Evolutionary conservation across 1,140 invertebrate genomes (phyloP), one percentile per base, ranked within the genome.

Genomic region (Choristoneura fumiferana): DNA sequence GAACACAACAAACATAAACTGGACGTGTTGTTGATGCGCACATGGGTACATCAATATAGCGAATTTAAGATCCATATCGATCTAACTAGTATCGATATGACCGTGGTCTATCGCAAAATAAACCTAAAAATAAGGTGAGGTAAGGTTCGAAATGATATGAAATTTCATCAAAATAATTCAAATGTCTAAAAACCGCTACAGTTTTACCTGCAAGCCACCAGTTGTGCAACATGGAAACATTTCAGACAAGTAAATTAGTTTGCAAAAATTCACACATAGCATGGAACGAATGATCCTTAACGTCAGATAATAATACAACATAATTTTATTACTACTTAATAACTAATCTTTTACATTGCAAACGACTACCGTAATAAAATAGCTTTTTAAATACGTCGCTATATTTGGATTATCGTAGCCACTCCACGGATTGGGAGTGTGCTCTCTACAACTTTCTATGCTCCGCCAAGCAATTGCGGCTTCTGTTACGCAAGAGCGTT

Each of bases 1-100:
- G 59, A 84, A 79, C 80, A 69, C 72, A 73, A 63, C 57, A 74
- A 58, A 64, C 36, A 58, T 14, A 71, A 49, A n/a, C 76, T 79
- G 8, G 0, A 64, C 4, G 36, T 40, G 57, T 62, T 59, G 67
- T 68, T 70, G 76, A 34, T 79, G 80, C 76, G 78, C 74, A 62
- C 54, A 45, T 64, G 60, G 76, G 69, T 63, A 9, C 29, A 4
- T 29, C 62, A 54, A 54, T 86, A 39, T 86, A 57, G 81, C 80
- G 83, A 81, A 73, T 5, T 13, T 57, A 57, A 62, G 69, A 86
- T 78, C 22, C 78, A 73, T 71, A 67, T 55, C 65, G 40, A 62
- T 36, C n/a, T 18, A 10, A 29, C n/a, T 37, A 8, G 10, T 18
- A 6, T 36, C 37, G 57, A 57, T 36, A 54, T 61, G 63, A 6